A percentile compares a stretch with the other conserved stretches of the same genome.
Conservation (phyloP, 2,888 invertebrate genomes). For the Listrodromus nycthemerus region DNA sequence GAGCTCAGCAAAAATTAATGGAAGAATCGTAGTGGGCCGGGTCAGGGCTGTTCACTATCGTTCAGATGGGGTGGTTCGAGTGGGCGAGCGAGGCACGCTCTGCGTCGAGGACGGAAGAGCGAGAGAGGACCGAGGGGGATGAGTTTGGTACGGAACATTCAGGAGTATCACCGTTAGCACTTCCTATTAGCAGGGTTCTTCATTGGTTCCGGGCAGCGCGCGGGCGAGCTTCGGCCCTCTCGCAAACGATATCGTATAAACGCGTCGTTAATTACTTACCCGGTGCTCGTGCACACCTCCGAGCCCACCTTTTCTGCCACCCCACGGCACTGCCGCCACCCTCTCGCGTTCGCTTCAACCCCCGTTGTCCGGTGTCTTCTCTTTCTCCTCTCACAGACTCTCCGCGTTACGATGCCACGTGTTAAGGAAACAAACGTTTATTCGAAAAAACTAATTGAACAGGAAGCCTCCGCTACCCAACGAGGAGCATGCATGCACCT, state of each 20-base stretch:
- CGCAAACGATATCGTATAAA: conserved; percentile 81
- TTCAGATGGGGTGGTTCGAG: conserved; percentile 42
- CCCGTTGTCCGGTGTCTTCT: conserved; percentile 54
- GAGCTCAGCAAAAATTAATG: conserved; percentile 83
- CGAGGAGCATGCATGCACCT: conserved; percentile 55
- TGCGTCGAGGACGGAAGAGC: conserved; percentile 48
- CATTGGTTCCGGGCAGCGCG: conserved; percentile 76
- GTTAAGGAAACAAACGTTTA: conserved; percentile 80
- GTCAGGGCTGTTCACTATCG: conserved; percentile 64
- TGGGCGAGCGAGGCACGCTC: conserved; percentile 11
- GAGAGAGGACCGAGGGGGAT: conserved; percentile 30
- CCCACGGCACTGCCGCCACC: conserved; percentile 62
- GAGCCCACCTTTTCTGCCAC: conserved; percentile 60
- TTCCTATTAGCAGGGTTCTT: conserved; percentile 82
- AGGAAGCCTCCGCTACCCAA: conserved; percentile 66
- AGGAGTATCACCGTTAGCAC: conserved; percentile 81
- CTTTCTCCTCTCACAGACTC: conserved; percentile 67
- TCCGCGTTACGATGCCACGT: conserved; percentile 74
- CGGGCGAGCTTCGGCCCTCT: conserved; percentile 70
- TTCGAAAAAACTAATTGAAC: conserved; percentile 78
- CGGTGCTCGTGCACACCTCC: conserved; percentile 73
- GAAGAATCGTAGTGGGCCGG: conserved; percentile 78
- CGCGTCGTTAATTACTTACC: conserved; percentile 82
- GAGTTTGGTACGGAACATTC: conserved; percentile 74
- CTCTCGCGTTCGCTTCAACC: conserved; percentile 42